Evolutionary conservation across 1,140 invertebrate genomes (phyloP), one percentile per base, ranked within the genome.

Genomic region (Eurosta solidaginis): DNA sequence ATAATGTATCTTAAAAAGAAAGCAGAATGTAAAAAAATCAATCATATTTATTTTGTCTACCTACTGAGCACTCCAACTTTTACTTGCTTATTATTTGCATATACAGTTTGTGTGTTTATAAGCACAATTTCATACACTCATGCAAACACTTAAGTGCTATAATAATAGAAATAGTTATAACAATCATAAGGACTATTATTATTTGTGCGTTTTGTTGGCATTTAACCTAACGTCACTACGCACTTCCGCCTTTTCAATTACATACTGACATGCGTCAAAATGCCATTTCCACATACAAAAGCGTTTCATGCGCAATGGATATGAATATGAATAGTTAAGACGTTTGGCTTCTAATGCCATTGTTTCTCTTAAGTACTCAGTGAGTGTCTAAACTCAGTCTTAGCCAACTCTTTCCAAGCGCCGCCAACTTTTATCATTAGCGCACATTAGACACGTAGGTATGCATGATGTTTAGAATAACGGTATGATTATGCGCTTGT

Each of bases 131-230:
- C 49, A 52, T 22, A 27, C 20, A 22, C 20, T 25, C 20, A 22
- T n/a, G 20, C 29, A 33, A 10, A 20, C 33, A 22, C 59, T 22
- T 20, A 68, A 68, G 59, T 40, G n/a, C 33, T 40, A 33, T 68
- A 68, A 68, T 68, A 68, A 68, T 68, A 68, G 59, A 68, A 68
- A 68, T 68, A 40, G 59, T 68, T 68, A 68, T 68, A 29, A 68
- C 59, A 47, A 73, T 77, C 52, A 47, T 79, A 73, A 76, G 76
- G 76, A 47, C 80, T 79, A 78, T 81, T 80, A 81, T 82, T 81
- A 81, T 82, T 81, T 81, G 79, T 79, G 78, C 81, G 78, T 80
- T 82, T 80, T 76, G 73, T 79, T 76, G 36, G 63, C 77, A 78
- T 74, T 50, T 77, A 79, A 73, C 33, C 29, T 20, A 33, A 68